Evolutionary conservation across 2,888 invertebrate genomes (phyloP).

Genomic region (Catocala sponsa): DNA sequence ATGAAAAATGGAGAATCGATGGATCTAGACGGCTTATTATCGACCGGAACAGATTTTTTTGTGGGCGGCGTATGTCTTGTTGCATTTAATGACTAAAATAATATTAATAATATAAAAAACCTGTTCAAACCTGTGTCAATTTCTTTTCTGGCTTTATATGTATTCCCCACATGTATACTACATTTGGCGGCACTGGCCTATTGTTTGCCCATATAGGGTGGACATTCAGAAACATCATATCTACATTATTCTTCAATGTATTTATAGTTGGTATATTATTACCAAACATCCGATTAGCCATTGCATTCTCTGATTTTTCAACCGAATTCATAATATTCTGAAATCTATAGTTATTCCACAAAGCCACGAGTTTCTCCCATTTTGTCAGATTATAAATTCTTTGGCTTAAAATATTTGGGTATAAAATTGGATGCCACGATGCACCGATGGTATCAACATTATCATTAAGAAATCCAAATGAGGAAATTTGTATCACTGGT

Average conservation of each 20-base stretch:
- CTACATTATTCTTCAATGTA: slow-evolving; percentile 49
- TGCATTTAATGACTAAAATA: too few species aligned
- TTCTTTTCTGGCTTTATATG: slow-evolving; percentile 43
- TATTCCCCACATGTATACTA: slow-evolving; percentile 54
- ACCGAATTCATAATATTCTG: slow-evolving; percentile 5
- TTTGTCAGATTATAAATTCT: slow-evolving; percentile 31
- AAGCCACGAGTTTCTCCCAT: slow-evolving; percentile 37
- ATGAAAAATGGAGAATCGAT: neutral
- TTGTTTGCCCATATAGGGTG: slow-evolving; percentile 55
- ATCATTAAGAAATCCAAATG: slow-evolving; percentile 45
- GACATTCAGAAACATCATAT: slow-evolving; percentile 54
- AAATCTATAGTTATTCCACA: slow-evolving; percentile 19
- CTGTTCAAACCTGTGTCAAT: slow-evolving; percentile 45
- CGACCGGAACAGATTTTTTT: too few species aligned
- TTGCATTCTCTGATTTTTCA: slow-evolving; percentile 10
- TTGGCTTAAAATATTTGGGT: slow-evolving; percentile 32
- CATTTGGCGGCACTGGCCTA: slow-evolving; percentile 52
- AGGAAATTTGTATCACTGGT: slow-evolving; percentile 64
- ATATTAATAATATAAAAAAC: neutral
- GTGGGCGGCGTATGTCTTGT: too few species aligned
- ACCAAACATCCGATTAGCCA: slow-evolving; percentile 29
- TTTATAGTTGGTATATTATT: slow-evolving; percentile 34
- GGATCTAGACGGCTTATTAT: too few species aligned
- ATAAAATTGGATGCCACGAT: slow-evolving; percentile 56
- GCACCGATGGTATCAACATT: slow-evolving; percentile 55